Base-by-base conservation (phyloP, 2,888 invertebrate genomes). In the Syritta pipiens region DNA sequence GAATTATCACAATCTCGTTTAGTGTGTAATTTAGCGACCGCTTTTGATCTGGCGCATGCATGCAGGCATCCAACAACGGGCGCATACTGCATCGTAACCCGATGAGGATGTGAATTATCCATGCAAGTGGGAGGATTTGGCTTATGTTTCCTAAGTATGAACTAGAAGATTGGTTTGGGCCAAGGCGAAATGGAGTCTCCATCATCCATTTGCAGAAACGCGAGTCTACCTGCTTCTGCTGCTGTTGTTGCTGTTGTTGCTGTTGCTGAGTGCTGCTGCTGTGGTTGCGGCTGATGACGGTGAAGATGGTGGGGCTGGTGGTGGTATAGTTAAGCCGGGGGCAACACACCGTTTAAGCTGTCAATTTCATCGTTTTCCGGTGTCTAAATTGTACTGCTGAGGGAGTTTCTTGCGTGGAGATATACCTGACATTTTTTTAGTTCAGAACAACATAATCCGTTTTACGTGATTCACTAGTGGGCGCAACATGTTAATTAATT, bases 281-380 rank as follows among this genome's bases (percentile, higher is more conserved):
- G 9, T 24, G 19, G 14, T 24, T 51, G 42, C 42, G 53, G 28
- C 22, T 84, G 76, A 81, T 65, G 83, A 74, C 82, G 82, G 82
- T 83, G 83, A 83, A 83, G 82, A 17, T 59, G 51, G 35, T 55
- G 28, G 48, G 46, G 22, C 51, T 51, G 9, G 26, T 28, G 28
- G 53, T 49, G 22, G 20, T 22, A 46, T 71, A 35, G 10, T 48
- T 10, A 40, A 83, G 85, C 87, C 83, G 67, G 81, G 84, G 86
- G 86, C 79, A 82, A 60, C 60, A 57, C 60, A 68, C 67, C 74
- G 57, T 79, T 79, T 74, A 79, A 67, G 84, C 85, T 85, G 87
- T 86, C 86, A 87, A 86, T 86, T 87, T 86, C 86, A 87, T 86
- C 86, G 86, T 88, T 87, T 87, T 87, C 88, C 88, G 87, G 87